Percentiles rank a stretch among this genome's conserved stretches.
These are phyloP conservation scores for Tetramorium parvispinum DNA, from an alignment of 1,140 invertebrate species.

Conservation along the genomic window DNA sequence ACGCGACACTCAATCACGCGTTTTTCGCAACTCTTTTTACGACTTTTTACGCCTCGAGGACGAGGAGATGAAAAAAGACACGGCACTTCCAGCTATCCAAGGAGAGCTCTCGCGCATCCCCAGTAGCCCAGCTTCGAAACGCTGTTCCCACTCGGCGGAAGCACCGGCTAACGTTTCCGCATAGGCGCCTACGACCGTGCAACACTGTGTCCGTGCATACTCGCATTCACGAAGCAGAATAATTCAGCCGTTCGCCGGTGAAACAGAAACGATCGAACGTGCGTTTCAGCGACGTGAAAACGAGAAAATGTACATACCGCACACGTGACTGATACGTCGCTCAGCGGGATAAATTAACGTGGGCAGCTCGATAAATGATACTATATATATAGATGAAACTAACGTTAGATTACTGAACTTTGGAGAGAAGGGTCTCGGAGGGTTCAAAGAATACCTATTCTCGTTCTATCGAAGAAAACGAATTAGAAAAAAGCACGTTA, in stretches of 20 bases:
- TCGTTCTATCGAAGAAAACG: not conserved
- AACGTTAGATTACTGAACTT: not conserved
- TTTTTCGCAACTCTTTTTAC: conserved; percentile 4
- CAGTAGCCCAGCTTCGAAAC: not conserved
- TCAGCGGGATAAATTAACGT: conserved; percentile 11
- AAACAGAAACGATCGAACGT: not conserved
- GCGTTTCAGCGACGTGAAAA: not conserved
- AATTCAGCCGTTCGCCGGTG: not conserved
- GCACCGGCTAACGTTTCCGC: conserved; percentile 42
- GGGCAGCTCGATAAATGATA: not conserved
- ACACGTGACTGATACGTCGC: not conserved
- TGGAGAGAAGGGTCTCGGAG: not conserved
- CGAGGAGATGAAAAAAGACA: not conserved
- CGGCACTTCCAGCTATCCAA: not conserved
- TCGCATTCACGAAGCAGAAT: not conserved
- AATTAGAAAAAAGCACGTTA: not conserved
- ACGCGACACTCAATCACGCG: conserved; percentile 12
- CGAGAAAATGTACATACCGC: not conserved
- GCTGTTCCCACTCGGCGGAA: conserved; percentile 17
- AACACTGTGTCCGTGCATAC: not conserved
- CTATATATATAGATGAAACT: not conserved
- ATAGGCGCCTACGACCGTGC: not conserved
- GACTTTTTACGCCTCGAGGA: not conserved
- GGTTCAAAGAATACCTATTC: not conserved
- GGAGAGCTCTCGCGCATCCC: not conserved